These are phyloP conservation scores for Diplolepis rosae DNA, from an alignment of 2,888 invertebrate genomes.

Conservation along the genomic window DNA sequence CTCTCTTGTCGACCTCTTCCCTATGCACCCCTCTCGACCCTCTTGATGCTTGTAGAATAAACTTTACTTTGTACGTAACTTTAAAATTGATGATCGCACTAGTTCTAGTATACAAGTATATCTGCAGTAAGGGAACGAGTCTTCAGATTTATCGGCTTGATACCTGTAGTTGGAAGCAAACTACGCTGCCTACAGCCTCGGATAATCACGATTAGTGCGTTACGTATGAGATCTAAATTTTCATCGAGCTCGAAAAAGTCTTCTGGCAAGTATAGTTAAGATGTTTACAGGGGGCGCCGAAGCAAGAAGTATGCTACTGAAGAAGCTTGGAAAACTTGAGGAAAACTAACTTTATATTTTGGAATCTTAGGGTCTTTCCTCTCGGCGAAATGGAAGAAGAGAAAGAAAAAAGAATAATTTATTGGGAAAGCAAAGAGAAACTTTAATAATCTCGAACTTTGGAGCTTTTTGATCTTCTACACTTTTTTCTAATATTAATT, in stretches of 20 bases:
- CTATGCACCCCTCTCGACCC: neutral
- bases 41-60: conserved; percentile 52
- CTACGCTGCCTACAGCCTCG: neutral
- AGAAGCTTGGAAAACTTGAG: neutral
- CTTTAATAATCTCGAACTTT: conserved; percentile 8
- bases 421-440: neutral
- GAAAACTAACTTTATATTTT: conserved; percentile 10
- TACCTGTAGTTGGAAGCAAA: conserved; percentile 19
- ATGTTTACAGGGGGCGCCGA: conserved; percentile 17
- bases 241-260: conserved; percentile 19
- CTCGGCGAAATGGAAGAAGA: neutral
- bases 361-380: neutral
- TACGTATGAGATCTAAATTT: conserved; percentile 39
- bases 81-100: conserved; percentile 64
- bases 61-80: conserved; percentile 61
- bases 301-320: conserved; percentile 11
- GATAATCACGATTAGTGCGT: conserved; percentile 39
- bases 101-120: conserved; percentile 53
- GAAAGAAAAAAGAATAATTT: neutral
- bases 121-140: conserved; percentile 46
- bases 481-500: neutral
- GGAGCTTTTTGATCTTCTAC: neutral
- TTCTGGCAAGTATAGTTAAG: neutral
- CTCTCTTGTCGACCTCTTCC: conserved; percentile 29
- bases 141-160: conserved; percentile 38